Conservation (phyloP, 2,888 invertebrate species). For the Tetrapedia diversipes region DNA sequence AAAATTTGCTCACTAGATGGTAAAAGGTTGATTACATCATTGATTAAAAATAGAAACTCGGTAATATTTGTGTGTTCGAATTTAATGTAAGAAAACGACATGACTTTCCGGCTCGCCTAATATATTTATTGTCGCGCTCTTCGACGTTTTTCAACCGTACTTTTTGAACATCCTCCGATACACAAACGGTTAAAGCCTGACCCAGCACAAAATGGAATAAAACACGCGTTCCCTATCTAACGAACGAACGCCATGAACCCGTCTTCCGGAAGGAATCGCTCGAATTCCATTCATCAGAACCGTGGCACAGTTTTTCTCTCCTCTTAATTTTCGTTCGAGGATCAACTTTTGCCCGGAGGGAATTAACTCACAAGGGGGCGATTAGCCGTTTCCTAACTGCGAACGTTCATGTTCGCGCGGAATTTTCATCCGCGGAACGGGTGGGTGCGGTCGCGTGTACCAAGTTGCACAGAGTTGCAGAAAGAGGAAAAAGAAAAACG, state of each 20-base stretch:
- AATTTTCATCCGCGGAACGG: slow-evolving; percentile 52
- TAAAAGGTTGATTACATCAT: no score
- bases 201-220: background rate
- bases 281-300: background rate
- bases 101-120: no score
- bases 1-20: no score
- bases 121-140: no score
- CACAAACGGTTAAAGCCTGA: no score
- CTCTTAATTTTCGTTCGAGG: background rate
- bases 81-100: no score
- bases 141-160: no score
- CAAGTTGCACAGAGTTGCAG: slow-evolving; percentile 12
- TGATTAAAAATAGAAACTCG: no score
- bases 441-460: slow-evolving; percentile 63
- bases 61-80: no score
- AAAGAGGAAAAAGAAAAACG: slow-evolving; percentile 38
- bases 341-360: background rate
- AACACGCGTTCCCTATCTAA: background rate
- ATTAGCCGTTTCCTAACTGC: slow-evolving; percentile 24
- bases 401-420: slow-evolving; percentile 30
- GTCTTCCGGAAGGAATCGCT: background rate
- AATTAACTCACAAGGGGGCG: slow-evolving; percentile 2
- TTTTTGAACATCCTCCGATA: no score
- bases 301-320: background rate
- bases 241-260: no score